Percentiles rank a stretch among this genome's conserved stretches.
These are phyloP conservation scores for Ochropleura plecta DNA, from an alignment of 2,888 invertebrate genomes.

Conservation along the genomic window DNA sequence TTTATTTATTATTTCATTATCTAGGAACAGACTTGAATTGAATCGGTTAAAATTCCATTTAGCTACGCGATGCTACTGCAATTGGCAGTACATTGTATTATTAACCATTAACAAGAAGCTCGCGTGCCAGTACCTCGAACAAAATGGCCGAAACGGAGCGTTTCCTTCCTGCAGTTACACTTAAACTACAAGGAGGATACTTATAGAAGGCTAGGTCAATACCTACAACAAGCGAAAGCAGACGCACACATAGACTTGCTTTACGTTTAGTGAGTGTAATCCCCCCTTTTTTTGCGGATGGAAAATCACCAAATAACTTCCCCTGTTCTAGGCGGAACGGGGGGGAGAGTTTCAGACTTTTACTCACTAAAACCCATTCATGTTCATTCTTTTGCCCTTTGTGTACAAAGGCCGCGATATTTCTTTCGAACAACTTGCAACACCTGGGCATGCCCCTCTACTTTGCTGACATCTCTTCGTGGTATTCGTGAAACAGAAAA, in stretches of 20 bases:
- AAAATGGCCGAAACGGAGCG: constrained; percentile 42
- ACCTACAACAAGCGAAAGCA: neutral
- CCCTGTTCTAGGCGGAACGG: too few species aligned
- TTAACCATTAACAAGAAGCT: constrained; percentile 46
- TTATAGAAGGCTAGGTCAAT: constrained; percentile 7
- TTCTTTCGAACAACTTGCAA: too few species aligned
- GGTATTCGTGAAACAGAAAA: too few species aligned
- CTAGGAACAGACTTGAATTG: constrained; percentile 8
- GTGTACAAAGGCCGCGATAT: too few species aligned
- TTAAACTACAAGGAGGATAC: constrained; percentile 5
- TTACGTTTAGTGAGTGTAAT: neutral
- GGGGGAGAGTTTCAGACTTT: too few species aligned
- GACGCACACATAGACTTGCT: neutral
- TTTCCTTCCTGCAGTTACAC: constrained; percentile 49
- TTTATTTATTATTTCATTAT: constrained; percentile 1
- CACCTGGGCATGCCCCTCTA: too few species aligned
- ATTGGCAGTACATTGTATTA: constrained; percentile 47
- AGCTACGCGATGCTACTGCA: constrained; percentile 16
- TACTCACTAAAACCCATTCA: too few species aligned
- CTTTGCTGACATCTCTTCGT: too few species aligned
- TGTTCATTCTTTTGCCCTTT: too few species aligned
- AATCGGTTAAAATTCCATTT: constrained; percentile 20
- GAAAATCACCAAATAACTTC: too few species aligned
- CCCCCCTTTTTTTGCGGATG: too few species aligned
- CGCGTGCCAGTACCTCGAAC: constrained; percentile 52